Evolutionary conservation across 2,888 invertebrate species (phyloP), one percentile per base, ranked within the genome.

Genomic region (Orthosia cruda): DNA sequence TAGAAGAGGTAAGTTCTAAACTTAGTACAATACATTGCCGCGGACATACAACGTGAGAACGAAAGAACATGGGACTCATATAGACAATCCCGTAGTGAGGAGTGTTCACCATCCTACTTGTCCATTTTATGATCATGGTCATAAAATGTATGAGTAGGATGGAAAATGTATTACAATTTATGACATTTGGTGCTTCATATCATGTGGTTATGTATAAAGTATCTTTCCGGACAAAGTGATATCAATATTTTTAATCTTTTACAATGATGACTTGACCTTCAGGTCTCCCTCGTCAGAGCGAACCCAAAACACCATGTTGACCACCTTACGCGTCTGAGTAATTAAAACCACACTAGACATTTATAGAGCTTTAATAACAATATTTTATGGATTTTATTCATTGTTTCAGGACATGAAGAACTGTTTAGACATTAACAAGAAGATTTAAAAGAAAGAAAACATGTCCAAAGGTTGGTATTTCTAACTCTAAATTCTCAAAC

Each of bases 211-310:
- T n/a, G 26, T 4, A 3, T 32, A 32, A 26, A 32, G 26, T 32
- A 32, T 32, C 26, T 32, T 32, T 32, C 26, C 4, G 26, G 26
- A 3, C 0, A 32, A 32, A 32, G 26, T 12, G 12, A n/a, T n/a
- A n/a, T n/a, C n/a, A n/a, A n/a, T n/a, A n/a, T n/a, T n/a, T n/a
- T n/a, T n/a, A n/a, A n/a, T 18, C n/a, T 16, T 9, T 71, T 79
- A 58, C 87, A 79, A 94, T 95, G 95, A 95, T 95, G 95, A 95
- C 87, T 73, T 32, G 93, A 94, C 94, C 94, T 91, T 95, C 95
- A 95, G 95, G 95, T 95, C 95, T 95, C 95, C 95, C 95, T 95
- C 95, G 90, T 84, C 95, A 95, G 95, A 95, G 95, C 26, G 95
- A 95, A 95, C 95, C 95, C 94, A 94, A 76, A 80, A 23, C 80